Conservation (phyloP, 1,140 invertebrate species). For the Drosophila kikkawai region DNA sequence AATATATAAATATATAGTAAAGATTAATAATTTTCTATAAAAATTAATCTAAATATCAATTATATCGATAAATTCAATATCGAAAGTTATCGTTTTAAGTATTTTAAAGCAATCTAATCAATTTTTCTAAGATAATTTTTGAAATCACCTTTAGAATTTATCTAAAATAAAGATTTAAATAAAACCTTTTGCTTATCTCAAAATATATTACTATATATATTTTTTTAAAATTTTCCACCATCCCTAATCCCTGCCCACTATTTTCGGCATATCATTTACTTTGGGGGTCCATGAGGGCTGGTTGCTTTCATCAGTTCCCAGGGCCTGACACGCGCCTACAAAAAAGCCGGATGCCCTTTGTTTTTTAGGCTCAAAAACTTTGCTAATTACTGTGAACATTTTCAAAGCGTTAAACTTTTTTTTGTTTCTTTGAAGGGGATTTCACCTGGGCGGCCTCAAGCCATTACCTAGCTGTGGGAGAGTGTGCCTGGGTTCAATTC, state of each 20-base stretch:
- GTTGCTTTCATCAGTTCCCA: conserved; percentile 56
- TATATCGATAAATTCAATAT: no score
- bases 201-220: background rate
- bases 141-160: no score
- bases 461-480: conserved; percentile 30
- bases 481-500: conserved; percentile 51
- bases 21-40: no score
- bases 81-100: no score
- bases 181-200: no score
- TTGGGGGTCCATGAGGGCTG: conserved; percentile 35
- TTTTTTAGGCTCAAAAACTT: conserved; percentile 77
- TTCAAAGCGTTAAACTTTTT: conserved; percentile 73
- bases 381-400: conserved; percentile 83
- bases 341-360: conserved; percentile 64
- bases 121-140: no score
- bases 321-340: conserved; percentile 15
- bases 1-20: no score
- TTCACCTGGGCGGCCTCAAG: conserved; percentile 20
- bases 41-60: no score
- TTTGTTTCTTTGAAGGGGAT: conserved; percentile 41
- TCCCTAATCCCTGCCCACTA: conserved; percentile 13
- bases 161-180: no score
- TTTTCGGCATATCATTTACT: conserved; percentile 57
- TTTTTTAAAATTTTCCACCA: background rate
- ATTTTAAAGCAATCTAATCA: no score